Evolutionary conservation across 2,113 vertebrate species (phyloP).

Genomic region (Takifugu flavidus): DNA sequence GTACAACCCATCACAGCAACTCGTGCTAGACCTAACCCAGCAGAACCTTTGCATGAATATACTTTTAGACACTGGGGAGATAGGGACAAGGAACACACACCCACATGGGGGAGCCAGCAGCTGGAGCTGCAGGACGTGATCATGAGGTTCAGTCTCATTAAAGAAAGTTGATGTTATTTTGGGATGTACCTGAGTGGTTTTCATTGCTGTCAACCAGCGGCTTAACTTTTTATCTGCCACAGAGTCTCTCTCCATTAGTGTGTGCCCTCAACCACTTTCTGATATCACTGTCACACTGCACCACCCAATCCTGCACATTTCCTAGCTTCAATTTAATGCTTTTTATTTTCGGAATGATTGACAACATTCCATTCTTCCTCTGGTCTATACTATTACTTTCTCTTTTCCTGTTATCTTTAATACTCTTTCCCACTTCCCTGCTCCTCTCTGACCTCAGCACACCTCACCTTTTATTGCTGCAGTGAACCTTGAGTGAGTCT

Average conservation of each 20-base stretch:
- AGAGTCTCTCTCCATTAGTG: not conserved
- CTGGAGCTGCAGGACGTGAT: too few relatives aligned
- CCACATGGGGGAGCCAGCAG: too few relatives aligned
- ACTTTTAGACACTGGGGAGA: too few relatives aligned
- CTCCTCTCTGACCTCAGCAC: constrained; percentile 18
- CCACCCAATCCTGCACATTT: constrained; percentile 10
- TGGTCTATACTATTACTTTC: not conserved
- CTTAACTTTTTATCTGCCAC: too few relatives aligned
- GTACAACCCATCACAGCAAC: too few relatives aligned
- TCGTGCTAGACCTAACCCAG: too few relatives aligned
- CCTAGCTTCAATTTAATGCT: constrained; percentile 17
- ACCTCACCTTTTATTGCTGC: constrained; percentile 6
- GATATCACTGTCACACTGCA: not conserved
- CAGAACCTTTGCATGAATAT: too few relatives aligned
- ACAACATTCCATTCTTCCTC: constrained; percentile 5
- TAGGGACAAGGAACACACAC: too few relatives aligned
- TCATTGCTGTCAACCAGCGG: too few relatives aligned
- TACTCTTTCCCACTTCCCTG: constrained; percentile 3
- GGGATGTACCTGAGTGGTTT: too few relatives aligned
- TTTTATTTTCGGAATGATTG: constrained; percentile 4
- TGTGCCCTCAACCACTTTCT: not conserved
- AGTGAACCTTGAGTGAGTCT: constrained; percentile 14
- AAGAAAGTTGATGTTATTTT: too few relatives aligned
- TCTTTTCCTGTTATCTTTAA: not conserved
- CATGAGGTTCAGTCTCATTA: too few relatives aligned